Evolutionary conservation across 2,113 vertebrate species (phyloP).

Genomic region (Grantiella picta): DNA sequence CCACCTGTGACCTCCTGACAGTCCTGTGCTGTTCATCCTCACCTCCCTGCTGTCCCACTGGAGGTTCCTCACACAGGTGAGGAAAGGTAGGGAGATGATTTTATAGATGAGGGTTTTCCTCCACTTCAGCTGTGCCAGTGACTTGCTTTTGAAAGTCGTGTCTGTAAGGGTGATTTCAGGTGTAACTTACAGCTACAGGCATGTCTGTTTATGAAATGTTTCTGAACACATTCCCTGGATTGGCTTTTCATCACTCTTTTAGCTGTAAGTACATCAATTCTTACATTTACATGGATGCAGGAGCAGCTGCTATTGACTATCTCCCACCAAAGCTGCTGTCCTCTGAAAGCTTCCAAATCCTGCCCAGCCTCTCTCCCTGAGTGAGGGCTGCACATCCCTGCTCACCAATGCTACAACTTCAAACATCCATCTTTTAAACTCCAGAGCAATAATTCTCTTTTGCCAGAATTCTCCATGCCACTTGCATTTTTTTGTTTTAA

Average conservation of each 20-base stretch:
- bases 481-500: background rate
- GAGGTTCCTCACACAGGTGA: background rate
- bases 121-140: background rate
- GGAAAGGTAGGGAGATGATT: background rate
- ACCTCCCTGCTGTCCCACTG: accelerated
- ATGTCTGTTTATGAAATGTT: background rate
- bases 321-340: background rate
- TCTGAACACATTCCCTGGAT: background rate
- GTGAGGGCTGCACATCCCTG: background rate
- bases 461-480: background rate
- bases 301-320: background rate
- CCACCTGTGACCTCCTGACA: background rate
- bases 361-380: background rate
- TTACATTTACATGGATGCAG: background rate
- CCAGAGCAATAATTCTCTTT: background rate
- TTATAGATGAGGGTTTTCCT: background rate
- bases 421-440: background rate
- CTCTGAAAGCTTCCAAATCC: background rate
- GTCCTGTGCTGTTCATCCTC: accelerated
- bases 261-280: background rate
- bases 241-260: background rate
- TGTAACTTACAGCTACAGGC: background rate
- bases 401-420: background rate
- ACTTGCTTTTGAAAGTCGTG: background rate
- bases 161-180: background rate